Percentiles rank a stretch among this genome's conserved stretches.
Conservation (phyloP, 2,888 invertebrate species). For the Nephrotoma flavescens region DNA sequence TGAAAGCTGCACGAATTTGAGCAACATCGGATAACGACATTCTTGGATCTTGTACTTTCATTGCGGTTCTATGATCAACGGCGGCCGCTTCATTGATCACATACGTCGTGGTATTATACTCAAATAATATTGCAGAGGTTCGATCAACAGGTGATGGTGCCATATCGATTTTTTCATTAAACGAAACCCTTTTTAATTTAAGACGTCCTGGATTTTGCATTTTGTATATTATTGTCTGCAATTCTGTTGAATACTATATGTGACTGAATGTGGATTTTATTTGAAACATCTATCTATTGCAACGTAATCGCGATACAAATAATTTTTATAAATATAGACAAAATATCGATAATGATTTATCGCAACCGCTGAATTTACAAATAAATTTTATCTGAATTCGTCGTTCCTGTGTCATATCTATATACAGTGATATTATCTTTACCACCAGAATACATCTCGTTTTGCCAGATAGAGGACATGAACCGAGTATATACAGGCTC, state of each 20-base stretch:
- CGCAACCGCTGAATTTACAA: neutral
- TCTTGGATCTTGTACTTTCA: neutral
- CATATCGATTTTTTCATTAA: neutral
- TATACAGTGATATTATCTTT: too few species aligned
- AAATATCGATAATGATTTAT: neutral
- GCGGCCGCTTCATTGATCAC: neutral
- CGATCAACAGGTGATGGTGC: neutral
- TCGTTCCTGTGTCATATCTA: too few species aligned
- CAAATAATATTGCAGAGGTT: neutral
- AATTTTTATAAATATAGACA: neutral
- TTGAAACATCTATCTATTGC: neutral
- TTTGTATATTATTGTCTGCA: neutral
- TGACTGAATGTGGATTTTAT: neutral
- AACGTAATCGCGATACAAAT: neutral
- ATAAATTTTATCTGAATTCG: neutral
- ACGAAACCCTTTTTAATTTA: neutral
- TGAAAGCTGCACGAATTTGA: neutral
- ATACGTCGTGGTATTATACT: neutral
- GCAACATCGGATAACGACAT: neutral
- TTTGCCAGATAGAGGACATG: too few species aligned
- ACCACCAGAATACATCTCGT: too few species aligned
- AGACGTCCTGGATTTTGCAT: neutral
- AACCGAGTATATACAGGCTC: too few species aligned
- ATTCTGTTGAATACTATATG: neutral
- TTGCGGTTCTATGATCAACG: neutral